Evolutionary conservation across 1,140 invertebrate genomes (phyloP).

Genomic region (Platyscapa corneri): DNA sequence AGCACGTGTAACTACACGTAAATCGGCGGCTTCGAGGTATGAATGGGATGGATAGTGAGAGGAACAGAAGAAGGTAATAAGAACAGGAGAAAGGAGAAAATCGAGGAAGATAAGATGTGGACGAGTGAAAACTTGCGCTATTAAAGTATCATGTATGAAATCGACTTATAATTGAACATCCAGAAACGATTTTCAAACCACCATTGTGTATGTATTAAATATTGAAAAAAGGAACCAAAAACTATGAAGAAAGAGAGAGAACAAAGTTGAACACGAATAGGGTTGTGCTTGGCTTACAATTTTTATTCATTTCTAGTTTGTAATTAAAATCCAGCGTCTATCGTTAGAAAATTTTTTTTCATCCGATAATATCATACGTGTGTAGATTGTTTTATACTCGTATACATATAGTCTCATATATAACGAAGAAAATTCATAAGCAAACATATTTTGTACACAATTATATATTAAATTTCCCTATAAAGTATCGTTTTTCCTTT

Average conservation of each 20-base stretch:
- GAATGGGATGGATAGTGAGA: neutral
- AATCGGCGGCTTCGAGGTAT: neutral
- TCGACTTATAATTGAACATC: slow-evolving; percentile 63
- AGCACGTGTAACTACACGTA: slow-evolving; percentile 12
- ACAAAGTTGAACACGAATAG: neutral
- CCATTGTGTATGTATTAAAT: neutral
- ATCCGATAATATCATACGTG: neutral
- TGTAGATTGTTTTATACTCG: neutral
- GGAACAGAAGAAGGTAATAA: neutral
- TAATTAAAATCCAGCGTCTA: neutral
- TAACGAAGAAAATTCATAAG: no score
- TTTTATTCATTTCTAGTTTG: neutral
- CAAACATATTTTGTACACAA: no score
- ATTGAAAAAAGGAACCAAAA: slow-evolving; percentile 19
- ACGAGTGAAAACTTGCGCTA: neutral
- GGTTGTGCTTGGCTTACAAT: neutral
- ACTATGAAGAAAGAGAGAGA: neutral
- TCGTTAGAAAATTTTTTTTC: neutral
- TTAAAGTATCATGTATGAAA: slow-evolving; percentile 50
- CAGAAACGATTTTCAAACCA: slow-evolving; percentile 49
- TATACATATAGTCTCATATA: no score
- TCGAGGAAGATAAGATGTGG: neutral
- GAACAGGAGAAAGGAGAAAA: neutral
- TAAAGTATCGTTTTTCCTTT: neutral
- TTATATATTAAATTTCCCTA: no score